These are phyloP conservation scores for Ailuropoda melanoleuca DNA, from an alignment of 2,113 vertebrate genomes.

Conservation along the genomic window DNA sequence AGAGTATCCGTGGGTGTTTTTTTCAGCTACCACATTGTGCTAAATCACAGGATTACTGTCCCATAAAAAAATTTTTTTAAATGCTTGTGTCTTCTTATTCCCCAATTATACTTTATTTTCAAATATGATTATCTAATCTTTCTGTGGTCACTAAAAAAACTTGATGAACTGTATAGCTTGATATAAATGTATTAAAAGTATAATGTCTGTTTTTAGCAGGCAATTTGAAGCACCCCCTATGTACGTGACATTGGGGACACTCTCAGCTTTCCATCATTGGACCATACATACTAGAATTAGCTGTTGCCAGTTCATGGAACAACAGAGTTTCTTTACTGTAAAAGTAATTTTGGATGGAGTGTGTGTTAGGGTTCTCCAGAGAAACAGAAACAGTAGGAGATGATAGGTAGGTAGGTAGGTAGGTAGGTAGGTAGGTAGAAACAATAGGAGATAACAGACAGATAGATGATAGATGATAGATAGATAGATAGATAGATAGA, in stretches of 20 bases:
- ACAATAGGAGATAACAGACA: too few species aligned
- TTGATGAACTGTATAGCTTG: background rate
- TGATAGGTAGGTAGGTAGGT: background rate
- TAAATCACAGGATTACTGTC: background rate
- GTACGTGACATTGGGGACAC: background rate
- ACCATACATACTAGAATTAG: background rate
- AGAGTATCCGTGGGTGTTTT: background rate
- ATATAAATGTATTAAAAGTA: background rate
- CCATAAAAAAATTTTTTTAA: background rate
- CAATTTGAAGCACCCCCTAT: background rate
- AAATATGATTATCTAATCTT: background rate
- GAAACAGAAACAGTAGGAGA: background rate
- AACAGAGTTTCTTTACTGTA: background rate
- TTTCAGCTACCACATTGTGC: background rate
- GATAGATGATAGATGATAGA: too few species aligned
- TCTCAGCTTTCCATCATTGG: background rate
- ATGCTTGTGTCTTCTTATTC: background rate
- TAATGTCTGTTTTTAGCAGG: background rate
- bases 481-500: background rate
- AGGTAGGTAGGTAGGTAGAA: too few species aligned
- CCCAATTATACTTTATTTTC: background rate
- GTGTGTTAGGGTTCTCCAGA: background rate
- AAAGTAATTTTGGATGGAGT: background rate
- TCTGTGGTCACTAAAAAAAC: background rate
- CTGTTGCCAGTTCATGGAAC: background rate